Conservation (phyloP, 2,888 invertebrate genomes). For the Corythucha ciliata region DNA sequence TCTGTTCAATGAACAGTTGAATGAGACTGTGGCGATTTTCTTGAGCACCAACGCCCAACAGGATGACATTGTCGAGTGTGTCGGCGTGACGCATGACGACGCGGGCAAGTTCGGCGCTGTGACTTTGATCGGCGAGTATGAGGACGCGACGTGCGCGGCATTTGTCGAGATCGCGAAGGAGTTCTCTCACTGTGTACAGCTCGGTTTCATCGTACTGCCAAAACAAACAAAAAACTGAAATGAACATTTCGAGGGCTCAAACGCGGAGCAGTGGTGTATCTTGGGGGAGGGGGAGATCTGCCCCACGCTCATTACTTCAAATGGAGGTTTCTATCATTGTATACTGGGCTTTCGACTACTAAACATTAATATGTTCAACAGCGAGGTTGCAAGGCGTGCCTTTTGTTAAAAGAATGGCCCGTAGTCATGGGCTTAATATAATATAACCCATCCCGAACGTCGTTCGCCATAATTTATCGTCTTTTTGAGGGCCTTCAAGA, state of each 20-base stretch:
- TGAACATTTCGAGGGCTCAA: neutral
- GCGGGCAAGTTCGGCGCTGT: constrained; percentile 40
- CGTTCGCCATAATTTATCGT: no score
- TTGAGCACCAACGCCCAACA: constrained; percentile 14
- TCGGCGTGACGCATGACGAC: constrained; percentile 35
- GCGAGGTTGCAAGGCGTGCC: no score
- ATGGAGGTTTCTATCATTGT: no score
- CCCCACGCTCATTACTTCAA: no score
- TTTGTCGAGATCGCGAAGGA: constrained; percentile 42
- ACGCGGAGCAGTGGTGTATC: no score
- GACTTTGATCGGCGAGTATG: constrained; percentile 45
- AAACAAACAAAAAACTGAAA: constrained; percentile 22
- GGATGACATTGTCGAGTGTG: constrained; percentile 34
- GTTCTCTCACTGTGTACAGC: constrained; percentile 43
- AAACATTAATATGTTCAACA: no score
- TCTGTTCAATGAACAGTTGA: constrained; percentile 6
- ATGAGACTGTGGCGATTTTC: constrained; percentile 17
- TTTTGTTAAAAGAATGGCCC: no score
- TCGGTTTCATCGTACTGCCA: constrained; percentile 43
- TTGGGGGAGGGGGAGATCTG: neutral
- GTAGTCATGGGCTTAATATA: no score
- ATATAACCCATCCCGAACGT: no score
- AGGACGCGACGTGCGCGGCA: constrained; percentile 44
- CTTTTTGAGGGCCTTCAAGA: no score
- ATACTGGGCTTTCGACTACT: neutral